phyloP scores from a whole-genome alignment of 53 echinoderm and acorn worm genomes.

The Glandiceps talaboti region DNA sequence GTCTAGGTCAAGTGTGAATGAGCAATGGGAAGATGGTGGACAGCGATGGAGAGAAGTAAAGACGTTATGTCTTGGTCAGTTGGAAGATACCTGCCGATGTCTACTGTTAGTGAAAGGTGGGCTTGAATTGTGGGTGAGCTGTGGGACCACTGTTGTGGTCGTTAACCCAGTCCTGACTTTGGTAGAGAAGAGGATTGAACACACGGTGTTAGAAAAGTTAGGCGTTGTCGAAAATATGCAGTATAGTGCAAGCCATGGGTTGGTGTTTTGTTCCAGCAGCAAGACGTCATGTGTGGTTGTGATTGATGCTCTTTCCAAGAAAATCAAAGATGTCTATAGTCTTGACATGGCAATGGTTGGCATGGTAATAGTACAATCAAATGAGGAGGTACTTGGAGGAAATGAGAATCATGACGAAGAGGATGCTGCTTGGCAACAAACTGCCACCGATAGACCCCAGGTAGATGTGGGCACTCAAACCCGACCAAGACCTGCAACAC shows the following conservation, averaged over 20 bases:
- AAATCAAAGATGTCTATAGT: neutral
- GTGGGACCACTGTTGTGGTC: slow-evolving; percentile 9
- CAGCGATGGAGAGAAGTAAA: neutral
- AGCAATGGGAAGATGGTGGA: no score
- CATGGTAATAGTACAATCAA: slow-evolving; percentile 12
- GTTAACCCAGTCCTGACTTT: neutral
- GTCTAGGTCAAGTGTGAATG: no score
- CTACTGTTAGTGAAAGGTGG: slow-evolving; percentile 1
- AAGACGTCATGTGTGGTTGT: neutral
- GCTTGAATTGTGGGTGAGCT: slow-evolving; percentile 25
- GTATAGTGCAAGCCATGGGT: neutral
- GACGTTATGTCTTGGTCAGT: neutral
- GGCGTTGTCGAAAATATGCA: neutral
- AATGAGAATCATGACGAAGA: neutral
- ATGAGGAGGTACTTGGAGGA: neutral
- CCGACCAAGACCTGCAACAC: no score
- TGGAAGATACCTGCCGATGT: slow-evolving; percentile 2
- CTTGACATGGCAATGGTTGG: neutral
- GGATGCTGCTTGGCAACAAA: slow-evolving; percentile 5
- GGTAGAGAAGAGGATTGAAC: neutral
- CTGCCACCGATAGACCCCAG: no score
- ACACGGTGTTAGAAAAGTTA: neutral
- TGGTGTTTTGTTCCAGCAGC: neutral
- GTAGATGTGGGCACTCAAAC: no score
- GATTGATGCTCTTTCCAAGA: neutral